These are phyloP conservation scores for Magallana ariakensis DNA, from an alignment of 1,140 invertebrate species.

Conservation along the genomic window DNA sequence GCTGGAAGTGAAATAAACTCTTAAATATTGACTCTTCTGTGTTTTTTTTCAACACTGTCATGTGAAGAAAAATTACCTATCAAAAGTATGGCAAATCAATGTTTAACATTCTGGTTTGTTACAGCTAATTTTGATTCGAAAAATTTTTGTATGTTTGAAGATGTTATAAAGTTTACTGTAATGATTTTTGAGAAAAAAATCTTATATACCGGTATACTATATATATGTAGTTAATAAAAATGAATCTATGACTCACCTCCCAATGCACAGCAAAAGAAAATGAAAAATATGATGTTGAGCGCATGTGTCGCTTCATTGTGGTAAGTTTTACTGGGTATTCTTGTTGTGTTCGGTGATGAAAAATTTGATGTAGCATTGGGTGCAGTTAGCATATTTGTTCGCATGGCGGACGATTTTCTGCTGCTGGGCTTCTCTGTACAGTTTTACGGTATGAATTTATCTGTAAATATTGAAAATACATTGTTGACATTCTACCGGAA, in stretches of 20 bases:
- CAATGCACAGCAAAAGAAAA: conserved; percentile 64
- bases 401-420: not conserved
- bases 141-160: not conserved
- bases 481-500: conserved; percentile 23
- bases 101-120: not conserved
- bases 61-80: not conserved
- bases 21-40: too few species aligned
- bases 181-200: not conserved
- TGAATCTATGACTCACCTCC: conserved; percentile 59
- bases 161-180: not conserved
- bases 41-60: too few species aligned
- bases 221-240: too few species aligned
- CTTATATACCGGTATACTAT: too few species aligned
- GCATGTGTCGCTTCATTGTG: not conserved
- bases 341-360: not conserved
- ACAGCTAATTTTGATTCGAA: not conserved
- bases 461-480: conserved; percentile 29
- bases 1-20: conserved; percentile 68
- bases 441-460: not conserved
- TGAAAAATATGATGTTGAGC: conserved; percentile 62
- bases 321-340: not conserved
- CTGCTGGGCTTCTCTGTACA: not conserved
- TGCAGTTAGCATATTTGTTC: not conserved
- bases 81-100: too few species aligned
- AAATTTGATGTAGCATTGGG: not conserved